Conservation (phyloP, 2,113 vertebrate genomes). For the Stegostoma tigrinum region DNA sequence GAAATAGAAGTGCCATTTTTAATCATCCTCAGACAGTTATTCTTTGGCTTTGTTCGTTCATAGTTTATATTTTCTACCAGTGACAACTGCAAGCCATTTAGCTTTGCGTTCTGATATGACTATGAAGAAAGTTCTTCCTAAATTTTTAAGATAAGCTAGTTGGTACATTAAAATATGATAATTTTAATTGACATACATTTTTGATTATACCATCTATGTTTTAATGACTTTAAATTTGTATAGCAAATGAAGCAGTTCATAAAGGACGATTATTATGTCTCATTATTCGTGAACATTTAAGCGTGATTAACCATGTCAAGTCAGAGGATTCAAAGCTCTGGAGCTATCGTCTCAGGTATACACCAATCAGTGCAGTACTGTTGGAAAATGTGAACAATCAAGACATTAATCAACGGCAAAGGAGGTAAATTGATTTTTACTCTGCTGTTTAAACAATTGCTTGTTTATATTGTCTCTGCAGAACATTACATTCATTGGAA, state of each 20-base stretch:
- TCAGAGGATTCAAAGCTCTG: constrained; percentile 18
- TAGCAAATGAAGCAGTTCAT: constrained; percentile 29
- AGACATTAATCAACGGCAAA: constrained; percentile 24
- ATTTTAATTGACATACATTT: constrained; percentile 19
- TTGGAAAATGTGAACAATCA: constrained; percentile 19
- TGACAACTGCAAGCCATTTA: neutral
- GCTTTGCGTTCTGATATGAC: neutral
- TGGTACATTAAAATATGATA: neutral
- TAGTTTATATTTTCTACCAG: neutral
- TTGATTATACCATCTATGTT: neutral
- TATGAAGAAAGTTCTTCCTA: neutral
- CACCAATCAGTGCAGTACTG: constrained; percentile 4
- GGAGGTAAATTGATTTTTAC: constrained; percentile 12
- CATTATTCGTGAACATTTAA: constrained; percentile 31
- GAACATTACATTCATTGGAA: constrained; percentile 1
- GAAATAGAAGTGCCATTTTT: neutral
- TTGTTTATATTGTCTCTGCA: constrained; percentile 21
- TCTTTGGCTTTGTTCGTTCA: neutral
- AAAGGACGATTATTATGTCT: constrained; percentile 19
- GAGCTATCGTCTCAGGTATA: neutral
- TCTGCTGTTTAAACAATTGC: constrained; percentile 14
- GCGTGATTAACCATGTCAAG: constrained; percentile 8
- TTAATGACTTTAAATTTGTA: neutral
- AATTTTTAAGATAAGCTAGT: neutral
- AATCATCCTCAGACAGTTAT: neutral